Base-by-base conservation (phyloP, 2,888 invertebrate genomes). In the Sphaerophoria rueppellii region DNA sequence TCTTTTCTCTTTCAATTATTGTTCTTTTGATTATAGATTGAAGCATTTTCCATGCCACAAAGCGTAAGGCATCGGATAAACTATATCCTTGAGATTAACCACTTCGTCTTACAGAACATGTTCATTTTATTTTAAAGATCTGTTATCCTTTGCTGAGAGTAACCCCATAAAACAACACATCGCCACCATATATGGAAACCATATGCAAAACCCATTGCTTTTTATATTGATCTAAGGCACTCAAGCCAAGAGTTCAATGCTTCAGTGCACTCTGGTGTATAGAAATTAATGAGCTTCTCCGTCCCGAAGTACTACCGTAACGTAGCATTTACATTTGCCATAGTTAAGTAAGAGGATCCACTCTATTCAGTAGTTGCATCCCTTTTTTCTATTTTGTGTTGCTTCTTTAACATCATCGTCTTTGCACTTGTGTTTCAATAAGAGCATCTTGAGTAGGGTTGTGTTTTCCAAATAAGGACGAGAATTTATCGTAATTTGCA, bases 211-310 rank as follows among this genome's bases (percentile, higher is more conserved):
- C 24, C 40, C 58, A 24, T 60, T 60, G 11, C 43, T 6, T 67
- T 78, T 7, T 40, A 40, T 82, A 82, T 82, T 82, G 82, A 82
- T 78, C 71, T 67, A 74, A 71, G 46, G 70, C 63, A 82, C 74
- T 78, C 78, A 78, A 14, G 65, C 2, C 65, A 70, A 34, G 32
- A 70, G 70, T 74, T 57, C 65, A 58, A 70, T 69, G 74, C 58
- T 60, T 70, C 63, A 50, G 74, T 65, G 58, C 63, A 70, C 73
- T 82, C 74, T 65, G 52, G 78, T 70, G 40, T 55, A 34, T 46
- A 34, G 52, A 78, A 74, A 65, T 69, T 82, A 82, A 82, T 78
- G 78, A 78, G 82, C 70, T 74, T 16, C 78, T 78, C 54, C 73
- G 37, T 70, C 69, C 69, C 78, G 78, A 74, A 82, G 52, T 70